Evolutionary conservation across 2,797 vertebrate species (phyloP).

Genomic region (Malurus leucopterus): DNA sequence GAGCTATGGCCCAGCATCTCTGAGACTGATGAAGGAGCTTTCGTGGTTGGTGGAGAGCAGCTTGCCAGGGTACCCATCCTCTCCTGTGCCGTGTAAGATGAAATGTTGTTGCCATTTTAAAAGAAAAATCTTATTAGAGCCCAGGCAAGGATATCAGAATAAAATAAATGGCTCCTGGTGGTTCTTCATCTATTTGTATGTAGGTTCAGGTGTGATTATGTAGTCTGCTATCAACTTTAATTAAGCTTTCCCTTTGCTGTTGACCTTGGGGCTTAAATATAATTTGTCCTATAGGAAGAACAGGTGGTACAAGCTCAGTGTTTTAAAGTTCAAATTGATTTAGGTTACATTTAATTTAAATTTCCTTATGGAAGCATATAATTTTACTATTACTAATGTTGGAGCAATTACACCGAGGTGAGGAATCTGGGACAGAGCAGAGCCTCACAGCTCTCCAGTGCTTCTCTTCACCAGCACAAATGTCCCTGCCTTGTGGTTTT

Average conservation of each 20-base stretch:
- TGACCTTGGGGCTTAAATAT: conserved; percentile 20
- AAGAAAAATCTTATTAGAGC: conserved; percentile 17
- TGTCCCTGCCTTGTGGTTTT: neutral
- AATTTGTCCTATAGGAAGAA: conserved; percentile 15
- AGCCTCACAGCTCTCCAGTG: neutral
- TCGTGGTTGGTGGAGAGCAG: neutral
- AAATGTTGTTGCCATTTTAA: neutral
- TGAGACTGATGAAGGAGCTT: conserved; percentile 9
- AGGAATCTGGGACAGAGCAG: neutral
- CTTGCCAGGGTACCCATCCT: neutral
- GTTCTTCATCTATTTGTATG: conserved; percentile 30
- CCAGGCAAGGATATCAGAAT: neutral
- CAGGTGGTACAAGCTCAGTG: neutral
- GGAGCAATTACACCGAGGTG: conserved; percentile 10
- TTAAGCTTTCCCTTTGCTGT: conserved; percentile 31
- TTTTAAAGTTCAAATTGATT: conserved; percentile 39
- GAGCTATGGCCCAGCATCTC: conserved; percentile 7
- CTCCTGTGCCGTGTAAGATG: neutral
- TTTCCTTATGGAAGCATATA: conserved; percentile 13
- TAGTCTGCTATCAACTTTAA: conserved; percentile 28
- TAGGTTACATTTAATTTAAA: neutral
- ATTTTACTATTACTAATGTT: conserved; percentile 16
- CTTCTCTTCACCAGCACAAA: neutral
- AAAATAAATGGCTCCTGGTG: conserved; percentile 10
- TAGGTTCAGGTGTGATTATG: conserved; percentile 35